Evolutionary conservation across 2,797 vertebrate species (phyloP), one percentile per base, ranked within the genome.

Genomic region (Percopsis omiscomaycus): DNA sequence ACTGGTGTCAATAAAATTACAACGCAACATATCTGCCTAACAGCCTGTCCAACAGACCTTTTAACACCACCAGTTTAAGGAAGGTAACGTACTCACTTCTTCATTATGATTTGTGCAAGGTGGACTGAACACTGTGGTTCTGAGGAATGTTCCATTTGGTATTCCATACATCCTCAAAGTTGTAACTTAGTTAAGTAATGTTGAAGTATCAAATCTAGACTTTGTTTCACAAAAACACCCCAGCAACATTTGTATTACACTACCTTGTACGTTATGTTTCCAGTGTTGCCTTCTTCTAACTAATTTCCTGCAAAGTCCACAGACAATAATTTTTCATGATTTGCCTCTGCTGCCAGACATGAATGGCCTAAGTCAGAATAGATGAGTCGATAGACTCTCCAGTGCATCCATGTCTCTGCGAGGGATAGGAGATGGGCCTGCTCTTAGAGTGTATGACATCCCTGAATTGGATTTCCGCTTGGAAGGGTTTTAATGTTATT

Each of bases 401-500:
- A 57, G 73, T 64, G 54, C 44, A 6, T 78, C 73, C 76, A 71
- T 53, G 61, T 65, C 73, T 75, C 75, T 57, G 74, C 5, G 59
- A 81, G 70, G 61, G n/a, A 61, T 60, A 68, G 56, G 22, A 66
- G 37, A 77, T 12, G 2, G 71, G 74, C 71, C 69, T 61, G 30
- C 70, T 68, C 37, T 14, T 55, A 42, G 79, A 82, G 79, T 76
- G 78, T 79, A 78, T 75, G 84, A 88, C 85, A 84, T 88, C 77
- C 77, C 58, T 42, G 79, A 86, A 91, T 85, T 90, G 87, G 85
- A 86, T 86, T 89, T 88, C 82, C 68, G 64, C 89, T 88, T 89
- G 86, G 77, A 73, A 13, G 64, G 82, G 66, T 86, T 88, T 91
- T 89, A 89, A 68, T 66, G 75, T 55, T 75, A 89, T 85, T 71